Evolutionary conservation across 30 jellyfish, hydroid and myxozoan genomes (phyloP).

Genomic region (Aurelia aurita complex sp. Pacific): DNA sequence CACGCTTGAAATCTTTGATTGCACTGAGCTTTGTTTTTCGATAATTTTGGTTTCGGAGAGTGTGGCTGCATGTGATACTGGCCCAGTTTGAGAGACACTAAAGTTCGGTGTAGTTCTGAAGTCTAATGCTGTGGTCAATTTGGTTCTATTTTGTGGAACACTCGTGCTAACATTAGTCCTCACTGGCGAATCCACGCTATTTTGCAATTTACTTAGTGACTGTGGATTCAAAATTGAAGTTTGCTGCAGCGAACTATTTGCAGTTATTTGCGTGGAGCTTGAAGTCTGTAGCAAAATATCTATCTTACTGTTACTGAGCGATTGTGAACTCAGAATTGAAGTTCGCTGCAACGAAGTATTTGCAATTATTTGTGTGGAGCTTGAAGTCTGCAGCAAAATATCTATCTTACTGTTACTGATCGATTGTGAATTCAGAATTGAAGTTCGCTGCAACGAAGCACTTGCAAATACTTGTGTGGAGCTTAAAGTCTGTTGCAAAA

Average conservation of each 20-base stretch:
- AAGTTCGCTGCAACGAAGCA: no score
- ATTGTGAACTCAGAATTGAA: not conserved
- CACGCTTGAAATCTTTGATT: no score
- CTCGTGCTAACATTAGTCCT: no score
- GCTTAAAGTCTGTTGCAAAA: not conserved
- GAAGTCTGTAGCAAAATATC: not conserved
- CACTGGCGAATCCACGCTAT: not conserved
- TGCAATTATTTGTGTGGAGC: not conserved
- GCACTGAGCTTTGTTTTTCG: no score
- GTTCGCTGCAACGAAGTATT: not conserved
- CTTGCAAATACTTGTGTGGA: no score
- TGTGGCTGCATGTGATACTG: no score
- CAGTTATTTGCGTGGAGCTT: not conserved
- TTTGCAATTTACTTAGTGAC: not conserved
- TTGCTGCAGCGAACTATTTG: not conserved
- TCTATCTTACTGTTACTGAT: not conserved
- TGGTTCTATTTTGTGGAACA: no score
- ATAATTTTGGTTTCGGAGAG: no score
- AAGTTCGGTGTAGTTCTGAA: no score
- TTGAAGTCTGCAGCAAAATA: not conserved
- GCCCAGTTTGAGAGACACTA: no score
- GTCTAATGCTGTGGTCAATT: no score
- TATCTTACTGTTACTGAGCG: not conserved
- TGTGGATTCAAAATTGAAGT: not conserved
- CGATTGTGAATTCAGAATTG: no score